Evolutionary conservation across 2,797 vertebrate species (phyloP), one percentile per base, ranked within the genome.

Genomic region (Emydoidea blandingii): DNA sequence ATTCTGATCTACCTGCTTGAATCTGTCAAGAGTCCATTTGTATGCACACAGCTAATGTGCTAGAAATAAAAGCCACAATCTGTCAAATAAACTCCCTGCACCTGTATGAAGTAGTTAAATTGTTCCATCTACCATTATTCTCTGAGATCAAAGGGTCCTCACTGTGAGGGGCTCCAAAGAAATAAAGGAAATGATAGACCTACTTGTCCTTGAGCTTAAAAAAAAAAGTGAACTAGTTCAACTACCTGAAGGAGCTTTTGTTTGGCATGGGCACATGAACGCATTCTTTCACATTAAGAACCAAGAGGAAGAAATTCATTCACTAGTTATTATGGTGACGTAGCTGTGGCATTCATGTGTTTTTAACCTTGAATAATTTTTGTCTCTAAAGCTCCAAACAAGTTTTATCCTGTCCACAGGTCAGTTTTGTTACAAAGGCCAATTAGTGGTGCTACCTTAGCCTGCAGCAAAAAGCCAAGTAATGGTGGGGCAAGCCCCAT

Each of bases 341-440:
- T 98, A 98, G 97, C 96, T 97, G 78, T 95, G 96, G 98, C 97
- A 98, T 98, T 98, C 98, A 97, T 98, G 98, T 98, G 97, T 98
- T 98, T 99, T 98, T 98, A 98, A 98, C 98, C 98, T 98, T 98
- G 98, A 98, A 99, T 98, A 98, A 99, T 99, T 99, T 99, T 98
- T 98, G 97, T 98, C 98, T 98, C 98, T 98, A 98, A 97, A 99
- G 98, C 98, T 98, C 98, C 98, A 98, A 98, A 98, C 99, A 99
- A 99, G 99, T 99, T 98, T 98, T 98, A 99, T 99, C 99, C 99
- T 99, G 99, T 99, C 99, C 99, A 98, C 98, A 99, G 99, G 99
- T 99, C 99, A 99, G 99, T 99, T 99, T 99, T 99, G 99, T 99
- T 99, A 99, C 99, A 99, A 99, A 99, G 99, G 99, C 99, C 99